Base-by-base conservation (phyloP, 1,140 invertebrate species). In the Drosophila malerkotliana region DNA sequence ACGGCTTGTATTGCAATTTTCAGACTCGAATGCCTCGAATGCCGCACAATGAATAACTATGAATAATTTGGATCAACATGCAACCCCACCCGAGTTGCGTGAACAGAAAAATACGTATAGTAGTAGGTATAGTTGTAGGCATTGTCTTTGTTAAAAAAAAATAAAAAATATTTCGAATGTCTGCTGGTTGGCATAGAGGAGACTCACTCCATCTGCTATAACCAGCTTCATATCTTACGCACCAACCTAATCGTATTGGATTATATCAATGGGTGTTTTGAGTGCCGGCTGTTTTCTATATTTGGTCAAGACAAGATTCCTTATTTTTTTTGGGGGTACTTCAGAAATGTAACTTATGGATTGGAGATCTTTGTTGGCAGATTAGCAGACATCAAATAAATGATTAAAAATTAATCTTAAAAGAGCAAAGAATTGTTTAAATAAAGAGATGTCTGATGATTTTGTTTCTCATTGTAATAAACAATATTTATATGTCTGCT, bases 41-140 rank as follows among this genome's bases (percentile, higher is more conserved):
- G 75, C 77, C 82, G 57, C 73, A 77, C 82, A 87, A 75, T 82
- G 78, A 74, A 84, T 81, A 85, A 71, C 67, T 68, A 69, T 71
- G 67, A 80, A 84, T 87, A 81, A 87, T 75, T 61, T 51, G 64
- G 12, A 9, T 48, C 59, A 74, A 76, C 82, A 85, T 85, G 82
- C 82, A 85, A 88, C 75, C 73, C 57, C 68, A 64, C 61, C 52
- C 52, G 47, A 51, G 78, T 88, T 85, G 82, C 82, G 82, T 85
- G 83, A 87, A 74, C 69, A 77, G 7, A 45, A 15, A 45, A 45
- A 45, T 9, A 45, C 18, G 3, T 21, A 3, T 3, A 21, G 21
- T 21, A 21, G 6, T 15, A 47, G 44, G 18, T 18, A 18, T 18
- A 18, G 18, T 18, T 1, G 18, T 21, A 47, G 44, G 59, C 67